Conservation (phyloP, 2,797 vertebrate genomes). For the Chaetodon trifasciatus region DNA sequence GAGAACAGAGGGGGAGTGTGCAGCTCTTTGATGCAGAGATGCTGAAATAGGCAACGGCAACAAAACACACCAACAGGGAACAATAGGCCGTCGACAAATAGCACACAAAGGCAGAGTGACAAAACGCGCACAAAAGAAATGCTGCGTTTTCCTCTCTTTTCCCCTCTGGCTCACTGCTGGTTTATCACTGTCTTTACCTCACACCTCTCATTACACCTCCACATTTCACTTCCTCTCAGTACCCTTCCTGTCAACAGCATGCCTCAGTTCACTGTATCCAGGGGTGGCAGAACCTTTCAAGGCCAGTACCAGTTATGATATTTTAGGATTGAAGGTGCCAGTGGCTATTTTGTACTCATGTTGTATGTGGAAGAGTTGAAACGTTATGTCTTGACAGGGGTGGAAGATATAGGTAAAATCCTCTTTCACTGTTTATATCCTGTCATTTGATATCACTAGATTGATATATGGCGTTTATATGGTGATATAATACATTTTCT, state of each 20-base stretch:
- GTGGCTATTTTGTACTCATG: constrained; percentile 2
- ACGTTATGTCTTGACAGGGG: background rate
- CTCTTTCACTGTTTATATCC: background rate
- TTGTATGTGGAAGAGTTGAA: constrained; percentile 15
- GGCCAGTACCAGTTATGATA: constrained; percentile 1
- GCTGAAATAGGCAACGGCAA: constrained; percentile 78
- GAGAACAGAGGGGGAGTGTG: constrained; percentile 63
- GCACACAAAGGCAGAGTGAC: constrained; percentile 60
- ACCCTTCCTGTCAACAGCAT: constrained; percentile 17
- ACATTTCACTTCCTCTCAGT: constrained; percentile 3
- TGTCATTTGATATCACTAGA: too few species aligned
- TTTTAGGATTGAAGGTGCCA: constrained; percentile 8
- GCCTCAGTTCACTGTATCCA: constrained; percentile 20
- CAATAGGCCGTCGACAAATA: constrained; percentile 69
- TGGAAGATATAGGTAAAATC: background rate
- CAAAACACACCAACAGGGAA: constrained; percentile 68
- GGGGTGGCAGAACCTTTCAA: constrained; percentile 1
- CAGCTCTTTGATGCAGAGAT: constrained; percentile 75
- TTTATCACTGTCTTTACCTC: constrained; percentile 54
- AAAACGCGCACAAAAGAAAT: constrained; percentile 75
- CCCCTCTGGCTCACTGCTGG: constrained; percentile 17
- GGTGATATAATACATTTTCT: too few species aligned
- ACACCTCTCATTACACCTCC: constrained; percentile 23
- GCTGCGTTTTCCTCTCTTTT: constrained; percentile 64
- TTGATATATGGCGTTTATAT: too few species aligned